These are phyloP conservation scores for Neelides sp. DNA, from an alignment of 1,140 invertebrate genomes.

Conservation along the genomic window DNA sequence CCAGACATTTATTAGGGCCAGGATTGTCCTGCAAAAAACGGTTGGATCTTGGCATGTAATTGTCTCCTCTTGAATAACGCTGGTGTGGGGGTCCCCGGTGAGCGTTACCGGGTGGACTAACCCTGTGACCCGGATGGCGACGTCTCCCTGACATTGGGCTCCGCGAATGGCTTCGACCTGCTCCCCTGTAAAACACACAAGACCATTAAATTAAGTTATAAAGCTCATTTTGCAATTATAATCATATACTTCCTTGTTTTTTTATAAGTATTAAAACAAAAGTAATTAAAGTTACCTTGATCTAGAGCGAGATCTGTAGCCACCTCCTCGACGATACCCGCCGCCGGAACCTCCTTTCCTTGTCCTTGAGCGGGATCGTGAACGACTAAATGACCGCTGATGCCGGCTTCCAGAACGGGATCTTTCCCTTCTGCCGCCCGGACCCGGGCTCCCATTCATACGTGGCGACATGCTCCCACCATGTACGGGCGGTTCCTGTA, in stretches of 20 bases:
- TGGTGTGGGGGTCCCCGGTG: conserved; percentile 1
- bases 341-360: conserved; percentile 6
- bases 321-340: conserved; percentile 8
- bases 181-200: conserved; percentile 12
- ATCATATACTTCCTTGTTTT: background rate
- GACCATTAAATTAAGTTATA: background rate
- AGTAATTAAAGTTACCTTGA: conserved; percentile 10
- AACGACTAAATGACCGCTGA: conserved; percentile 10
- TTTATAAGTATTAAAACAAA: background rate
- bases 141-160: conserved; percentile 43
- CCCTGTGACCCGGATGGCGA: conserved; percentile 39
- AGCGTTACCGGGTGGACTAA: conserved; percentile 10
- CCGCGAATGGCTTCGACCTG: conserved; percentile 36
- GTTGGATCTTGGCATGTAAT: conserved; percentile 1
- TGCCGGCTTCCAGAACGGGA: conserved; percentile 10
- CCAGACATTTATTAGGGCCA: conserved; percentile 72
- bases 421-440: conserved; percentile 7
- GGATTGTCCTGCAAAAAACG: conserved; percentile 56
- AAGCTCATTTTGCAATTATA: background rate
- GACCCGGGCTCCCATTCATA: conserved; percentile 21
- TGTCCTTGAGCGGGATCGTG: conserved; percentile 16
- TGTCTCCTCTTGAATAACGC: conserved; percentile 2
- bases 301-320: conserved; percentile 15
- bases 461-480: conserved; percentile 6
- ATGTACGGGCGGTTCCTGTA: background rate